Conservation (phyloP, 2,113 vertebrate species). For the Abramis brama region DNA sequence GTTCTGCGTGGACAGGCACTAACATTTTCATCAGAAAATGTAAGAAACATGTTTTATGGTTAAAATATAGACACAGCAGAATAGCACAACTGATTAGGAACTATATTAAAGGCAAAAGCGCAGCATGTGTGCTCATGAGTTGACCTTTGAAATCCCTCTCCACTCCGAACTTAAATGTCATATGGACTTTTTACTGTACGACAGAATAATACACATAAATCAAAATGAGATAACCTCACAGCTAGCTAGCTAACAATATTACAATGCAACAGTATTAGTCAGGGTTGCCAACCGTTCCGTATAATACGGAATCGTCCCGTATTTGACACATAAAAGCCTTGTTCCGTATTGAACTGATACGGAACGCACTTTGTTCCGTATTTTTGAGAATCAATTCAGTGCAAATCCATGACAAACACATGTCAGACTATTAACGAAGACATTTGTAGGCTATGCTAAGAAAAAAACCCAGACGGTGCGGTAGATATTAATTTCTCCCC, state of each 20-base stretch:
- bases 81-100: slow-evolving; percentile 23
- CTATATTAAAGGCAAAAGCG: slow-evolving; percentile 31
- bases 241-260: slow-evolving; percentile 20
- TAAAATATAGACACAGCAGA: slow-evolving; percentile 10
- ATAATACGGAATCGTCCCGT: no score
- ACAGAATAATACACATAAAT: slow-evolving; percentile 29
- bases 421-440: no score
- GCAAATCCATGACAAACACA: no score
- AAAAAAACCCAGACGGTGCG: no score
- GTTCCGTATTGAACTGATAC: no score
- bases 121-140: not conserved
- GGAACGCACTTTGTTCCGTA: no score
- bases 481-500: no score
- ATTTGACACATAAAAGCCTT: no score
- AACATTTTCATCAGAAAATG: not conserved
- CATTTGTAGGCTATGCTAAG: no score
- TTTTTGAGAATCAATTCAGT: no score
- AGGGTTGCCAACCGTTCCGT: no score
- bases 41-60: not conserved
- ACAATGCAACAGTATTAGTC: not conserved
- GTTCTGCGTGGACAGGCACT: not conserved
- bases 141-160: slow-evolving; percentile 42
- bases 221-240: slow-evolving; percentile 18
- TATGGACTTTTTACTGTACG: slow-evolving; percentile 32
- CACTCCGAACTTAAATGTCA: slow-evolving; percentile 24